These are phyloP conservation scores for Parambassis ranga DNA, from an alignment of 2,797 vertebrate species.

Conservation along the genomic window DNA sequence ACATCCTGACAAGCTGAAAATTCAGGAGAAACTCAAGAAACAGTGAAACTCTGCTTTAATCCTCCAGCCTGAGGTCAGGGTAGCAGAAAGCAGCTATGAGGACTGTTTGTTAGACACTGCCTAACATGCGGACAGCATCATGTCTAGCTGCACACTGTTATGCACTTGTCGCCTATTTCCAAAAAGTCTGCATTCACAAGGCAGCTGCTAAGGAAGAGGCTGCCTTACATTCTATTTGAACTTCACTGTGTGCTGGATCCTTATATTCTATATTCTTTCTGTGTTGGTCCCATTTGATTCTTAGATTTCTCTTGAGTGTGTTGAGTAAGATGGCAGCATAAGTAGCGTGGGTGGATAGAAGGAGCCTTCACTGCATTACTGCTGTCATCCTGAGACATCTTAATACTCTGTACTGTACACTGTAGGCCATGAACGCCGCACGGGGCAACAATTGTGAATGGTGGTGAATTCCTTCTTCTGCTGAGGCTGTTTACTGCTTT, in stretches of 20 bases:
- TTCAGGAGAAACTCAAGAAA: not conserved
- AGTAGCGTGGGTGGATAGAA: conserved; percentile 27
- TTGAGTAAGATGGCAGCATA: conserved; percentile 5
- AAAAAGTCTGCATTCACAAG: conserved; percentile 7
- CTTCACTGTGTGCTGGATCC: not conserved
- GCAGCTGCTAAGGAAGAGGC: conserved; percentile 11
- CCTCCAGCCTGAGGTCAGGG: conserved; percentile 10
- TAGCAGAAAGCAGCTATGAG: conserved; percentile 40
- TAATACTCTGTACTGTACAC: not conserved
- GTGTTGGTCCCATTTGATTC: not conserved
- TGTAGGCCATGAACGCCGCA: no score
- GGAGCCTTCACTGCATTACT: not conserved
- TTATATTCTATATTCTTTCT: not conserved
- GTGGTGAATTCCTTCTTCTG: no score
- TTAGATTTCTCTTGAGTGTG: not conserved
- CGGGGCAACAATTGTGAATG: no score
- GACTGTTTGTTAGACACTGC: conserved; percentile 47
- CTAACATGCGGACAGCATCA: conserved; percentile 34
- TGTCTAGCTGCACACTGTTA: conserved; percentile 35
- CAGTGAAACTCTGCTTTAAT: no score
- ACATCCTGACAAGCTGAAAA: not conserved
- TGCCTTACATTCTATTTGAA: not conserved
- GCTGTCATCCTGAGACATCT: not conserved
- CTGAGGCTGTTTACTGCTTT: no score
- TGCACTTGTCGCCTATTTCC: conserved; percentile 22